Evolutionary conservation across 2,888 invertebrate species (phyloP).

Genomic region (Graphium colonna): DNA sequence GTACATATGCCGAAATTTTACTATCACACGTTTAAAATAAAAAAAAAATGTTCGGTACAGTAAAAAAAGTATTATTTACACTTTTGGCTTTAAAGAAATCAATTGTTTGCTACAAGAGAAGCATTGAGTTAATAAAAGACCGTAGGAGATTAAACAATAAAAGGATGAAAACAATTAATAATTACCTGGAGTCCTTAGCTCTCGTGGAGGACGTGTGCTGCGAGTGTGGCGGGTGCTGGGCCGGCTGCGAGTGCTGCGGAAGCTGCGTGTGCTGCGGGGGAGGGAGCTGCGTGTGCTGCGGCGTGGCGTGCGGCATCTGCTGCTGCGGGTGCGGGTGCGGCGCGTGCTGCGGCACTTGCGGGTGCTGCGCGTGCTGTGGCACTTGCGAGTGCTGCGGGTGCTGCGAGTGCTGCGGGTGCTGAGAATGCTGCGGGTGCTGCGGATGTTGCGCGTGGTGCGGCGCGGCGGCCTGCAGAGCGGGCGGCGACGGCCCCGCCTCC

Average conservation of each 20-base stretch:
- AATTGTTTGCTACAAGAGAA: no score
- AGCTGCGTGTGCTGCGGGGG: slow-evolving; percentile 42
- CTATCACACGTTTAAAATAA: no score
- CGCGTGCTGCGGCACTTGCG: slow-evolving; percentile 42
- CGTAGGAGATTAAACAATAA: no score
- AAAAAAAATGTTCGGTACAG: no score
- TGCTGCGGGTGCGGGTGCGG: slow-evolving; percentile 34
- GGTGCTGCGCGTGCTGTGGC: slow-evolving; percentile 21
- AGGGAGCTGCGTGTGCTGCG: slow-evolving; percentile 32
- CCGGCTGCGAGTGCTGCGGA: slow-evolving; percentile 32
- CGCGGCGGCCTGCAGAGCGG: slow-evolving; percentile 22
- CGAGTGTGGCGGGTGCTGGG: slow-evolving; percentile 33
- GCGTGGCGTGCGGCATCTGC: slow-evolving; percentile 29
- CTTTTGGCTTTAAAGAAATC: no score
- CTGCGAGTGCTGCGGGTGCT: slow-evolving; percentile 36
- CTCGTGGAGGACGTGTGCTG: slow-evolving; percentile 41
- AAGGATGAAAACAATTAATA: no score
- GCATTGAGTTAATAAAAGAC: no score
- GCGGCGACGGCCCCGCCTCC: slow-evolving; percentile 53
- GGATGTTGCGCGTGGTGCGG: slow-evolving; percentile 29
- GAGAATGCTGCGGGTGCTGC: slow-evolving; percentile 37
- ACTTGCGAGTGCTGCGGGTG: slow-evolving; percentile 20
- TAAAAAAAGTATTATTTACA: no score
- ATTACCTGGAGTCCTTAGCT: slow-evolving; percentile 61
- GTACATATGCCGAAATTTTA: no score